phyloP scores from a whole-genome alignment of 2,113 vertebrate genomes.

The Menura novaehollandiae region DNA sequence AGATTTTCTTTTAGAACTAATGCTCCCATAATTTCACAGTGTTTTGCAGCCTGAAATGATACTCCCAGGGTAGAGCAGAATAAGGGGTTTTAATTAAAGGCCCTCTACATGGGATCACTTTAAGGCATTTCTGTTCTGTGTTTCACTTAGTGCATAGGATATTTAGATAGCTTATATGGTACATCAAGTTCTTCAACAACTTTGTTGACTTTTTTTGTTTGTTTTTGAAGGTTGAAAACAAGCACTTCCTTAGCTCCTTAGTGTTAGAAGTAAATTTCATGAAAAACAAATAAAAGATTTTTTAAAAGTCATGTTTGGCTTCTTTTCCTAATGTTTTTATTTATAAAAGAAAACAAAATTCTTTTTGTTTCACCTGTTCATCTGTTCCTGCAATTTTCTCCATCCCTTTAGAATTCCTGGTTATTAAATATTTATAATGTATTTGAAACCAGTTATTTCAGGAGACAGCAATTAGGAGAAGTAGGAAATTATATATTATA shows the following conservation, averaged over 20 bases:
- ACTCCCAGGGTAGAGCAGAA: background rate
- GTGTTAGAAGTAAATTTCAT: background rate
- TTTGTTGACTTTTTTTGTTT: background rate
- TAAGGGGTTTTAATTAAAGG: background rate
- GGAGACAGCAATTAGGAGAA: background rate
- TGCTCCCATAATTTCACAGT: background rate
- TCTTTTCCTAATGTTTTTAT: background rate
- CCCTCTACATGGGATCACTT: background rate
- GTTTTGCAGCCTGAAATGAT: background rate
- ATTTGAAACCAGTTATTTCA: background rate
- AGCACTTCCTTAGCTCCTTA: background rate
- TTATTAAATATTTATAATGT: background rate
- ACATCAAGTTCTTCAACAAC: background rate
- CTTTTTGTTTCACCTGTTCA: background rate
- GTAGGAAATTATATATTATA: background rate
- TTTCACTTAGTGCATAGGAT: background rate
- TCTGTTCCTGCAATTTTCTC: background rate
- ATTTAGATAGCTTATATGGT: background rate
- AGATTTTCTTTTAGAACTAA: background rate
- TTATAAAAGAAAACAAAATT: background rate
- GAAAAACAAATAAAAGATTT: background rate
- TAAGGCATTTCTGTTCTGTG: background rate
- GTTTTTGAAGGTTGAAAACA: background rate
- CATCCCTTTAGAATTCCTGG: background rate
- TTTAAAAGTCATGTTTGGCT: background rate